A percentile compares a stretch with the other conserved stretches of the same genome.
These are phyloP conservation scores for Malachius bipustulatus DNA, from an alignment of 2,888 invertebrate genomes.

Conservation along the genomic window DNA sequence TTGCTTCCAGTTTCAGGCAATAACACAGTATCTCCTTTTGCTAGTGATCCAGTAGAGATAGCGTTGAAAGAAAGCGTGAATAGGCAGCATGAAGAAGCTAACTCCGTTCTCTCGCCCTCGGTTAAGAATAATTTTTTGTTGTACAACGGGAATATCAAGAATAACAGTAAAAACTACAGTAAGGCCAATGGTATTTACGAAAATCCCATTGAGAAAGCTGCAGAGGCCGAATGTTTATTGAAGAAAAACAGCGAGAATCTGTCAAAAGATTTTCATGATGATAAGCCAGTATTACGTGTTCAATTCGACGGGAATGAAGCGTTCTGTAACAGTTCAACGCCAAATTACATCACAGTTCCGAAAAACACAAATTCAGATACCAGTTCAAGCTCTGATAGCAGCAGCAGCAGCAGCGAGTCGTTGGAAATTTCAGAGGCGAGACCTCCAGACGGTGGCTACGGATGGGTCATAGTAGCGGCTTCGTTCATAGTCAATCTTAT, in stretches of 20 bases:
- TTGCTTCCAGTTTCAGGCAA: too few species aligned
- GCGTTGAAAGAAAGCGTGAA: background rate
- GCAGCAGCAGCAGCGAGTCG: constrained; percentile 49
- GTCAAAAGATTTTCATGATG: background rate
- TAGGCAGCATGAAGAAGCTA: too few species aligned
- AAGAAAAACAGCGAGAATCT: background rate
- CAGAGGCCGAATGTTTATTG: constrained; percentile 3
- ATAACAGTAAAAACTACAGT: too few species aligned
- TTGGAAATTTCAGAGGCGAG: constrained; percentile 53
- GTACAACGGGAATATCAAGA: too few species aligned
- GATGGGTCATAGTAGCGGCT: constrained; percentile 84
- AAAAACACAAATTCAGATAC: constrained; percentile 34
- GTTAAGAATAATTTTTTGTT: too few species aligned
- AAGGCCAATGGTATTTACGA: constrained; percentile 12
- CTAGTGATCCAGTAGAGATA: constrained; percentile 1
- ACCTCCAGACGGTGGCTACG: constrained; percentile 84
- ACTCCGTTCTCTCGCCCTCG: too few species aligned
- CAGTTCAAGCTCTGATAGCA: constrained; percentile 24
- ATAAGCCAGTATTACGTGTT: constrained; percentile 41
- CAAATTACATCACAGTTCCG: constrained; percentile 20
- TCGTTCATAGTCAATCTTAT: constrained; percentile 83
- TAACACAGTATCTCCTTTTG: too few species aligned
- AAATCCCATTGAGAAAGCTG: constrained; percentile 11
- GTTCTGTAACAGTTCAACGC: constrained; percentile 17
- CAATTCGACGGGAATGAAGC: constrained; percentile 44